Conservation (phyloP, 1,140 invertebrate genomes). For the Drosophila insularis region DNA sequence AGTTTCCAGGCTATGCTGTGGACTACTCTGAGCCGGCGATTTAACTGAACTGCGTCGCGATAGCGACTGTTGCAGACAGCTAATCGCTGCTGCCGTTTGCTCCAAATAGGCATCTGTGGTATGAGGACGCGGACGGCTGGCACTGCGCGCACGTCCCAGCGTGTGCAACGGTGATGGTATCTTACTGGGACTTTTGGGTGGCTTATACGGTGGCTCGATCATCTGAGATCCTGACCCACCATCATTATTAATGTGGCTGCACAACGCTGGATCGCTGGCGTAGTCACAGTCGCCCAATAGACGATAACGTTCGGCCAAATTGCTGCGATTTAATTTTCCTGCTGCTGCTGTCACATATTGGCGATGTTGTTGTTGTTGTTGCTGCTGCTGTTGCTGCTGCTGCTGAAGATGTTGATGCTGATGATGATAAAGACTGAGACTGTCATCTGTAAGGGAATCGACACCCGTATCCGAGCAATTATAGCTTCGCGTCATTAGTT, state of each 20-base stretch:
- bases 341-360: slow-evolving; percentile 49
- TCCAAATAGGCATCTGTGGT: slow-evolving; percentile 84
- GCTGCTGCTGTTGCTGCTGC: neutral
- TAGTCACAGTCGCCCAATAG: slow-evolving; percentile 77
- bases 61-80: slow-evolving; percentile 84
- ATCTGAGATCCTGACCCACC: slow-evolving; percentile 28
- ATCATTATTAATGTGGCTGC: slow-evolving; percentile 46
- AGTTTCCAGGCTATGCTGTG: slow-evolving; percentile 72
- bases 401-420: neutral
- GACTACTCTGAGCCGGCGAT: slow-evolving; percentile 72
- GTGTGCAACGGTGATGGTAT: slow-evolving; percentile 86
- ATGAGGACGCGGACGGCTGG: slow-evolving; percentile 81
- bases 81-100: slow-evolving; percentile 87
- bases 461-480: slow-evolving; percentile 70
- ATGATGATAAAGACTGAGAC: slow-evolving; percentile 69
- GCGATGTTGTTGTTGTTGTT: slow-evolving; percentile 33
- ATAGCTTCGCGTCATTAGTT: slow-evolving; percentile 80
- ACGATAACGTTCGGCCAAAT: slow-evolving; percentile 69
- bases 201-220: slow-evolving; percentile 73
- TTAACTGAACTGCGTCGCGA: slow-evolving; percentile 77
- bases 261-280: slow-evolving; percentile 76
- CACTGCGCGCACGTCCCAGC: slow-evolving; percentile 83
- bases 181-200: slow-evolving; percentile 86
- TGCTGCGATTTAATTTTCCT: slow-evolving; percentile 55
- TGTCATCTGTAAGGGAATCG: slow-evolving; percentile 76